phyloP scores from a whole-genome alignment of 2,797 vertebrate species.

The Mus spretus region DNA sequence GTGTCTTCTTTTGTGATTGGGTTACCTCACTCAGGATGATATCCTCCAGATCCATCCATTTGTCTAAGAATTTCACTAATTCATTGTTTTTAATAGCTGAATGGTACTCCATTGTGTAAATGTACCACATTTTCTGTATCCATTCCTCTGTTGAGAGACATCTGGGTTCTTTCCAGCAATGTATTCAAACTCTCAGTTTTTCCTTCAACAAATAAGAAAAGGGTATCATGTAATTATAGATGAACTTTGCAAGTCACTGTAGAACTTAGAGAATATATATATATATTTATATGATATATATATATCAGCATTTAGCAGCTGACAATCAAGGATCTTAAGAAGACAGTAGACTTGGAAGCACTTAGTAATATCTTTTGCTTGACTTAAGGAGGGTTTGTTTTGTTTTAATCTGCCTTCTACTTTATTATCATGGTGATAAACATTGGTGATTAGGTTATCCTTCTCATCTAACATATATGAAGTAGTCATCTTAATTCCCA shows the following conservation, averaged over 20 bases:
- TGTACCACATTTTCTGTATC: no score
- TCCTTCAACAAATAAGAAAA: neutral
- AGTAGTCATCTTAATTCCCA: neutral
- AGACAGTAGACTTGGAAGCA: neutral
- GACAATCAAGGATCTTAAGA: neutral
- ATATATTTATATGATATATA: no score
- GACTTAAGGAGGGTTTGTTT: neutral
- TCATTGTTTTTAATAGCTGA: no score
- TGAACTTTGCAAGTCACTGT: neutral
- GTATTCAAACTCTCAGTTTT: neutral
- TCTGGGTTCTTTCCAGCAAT: no score
- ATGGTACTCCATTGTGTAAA: no score
- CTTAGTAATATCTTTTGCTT: slow-evolving; percentile 6
- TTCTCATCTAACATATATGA: neutral
- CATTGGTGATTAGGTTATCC: neutral
- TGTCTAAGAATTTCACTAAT: no score
- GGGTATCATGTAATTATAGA: neutral
- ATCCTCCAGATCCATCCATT: no score
- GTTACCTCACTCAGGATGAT: no score
- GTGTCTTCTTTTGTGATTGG: no score
- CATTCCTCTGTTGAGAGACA: no score
- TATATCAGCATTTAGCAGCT: neutral
- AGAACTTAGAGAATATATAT: neutral
- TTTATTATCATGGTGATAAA: neutral
- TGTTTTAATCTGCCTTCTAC: neutral